phyloP scores from a whole-genome alignment of 1,140 invertebrate genomes.

The Euborellia annulipes region DNA sequence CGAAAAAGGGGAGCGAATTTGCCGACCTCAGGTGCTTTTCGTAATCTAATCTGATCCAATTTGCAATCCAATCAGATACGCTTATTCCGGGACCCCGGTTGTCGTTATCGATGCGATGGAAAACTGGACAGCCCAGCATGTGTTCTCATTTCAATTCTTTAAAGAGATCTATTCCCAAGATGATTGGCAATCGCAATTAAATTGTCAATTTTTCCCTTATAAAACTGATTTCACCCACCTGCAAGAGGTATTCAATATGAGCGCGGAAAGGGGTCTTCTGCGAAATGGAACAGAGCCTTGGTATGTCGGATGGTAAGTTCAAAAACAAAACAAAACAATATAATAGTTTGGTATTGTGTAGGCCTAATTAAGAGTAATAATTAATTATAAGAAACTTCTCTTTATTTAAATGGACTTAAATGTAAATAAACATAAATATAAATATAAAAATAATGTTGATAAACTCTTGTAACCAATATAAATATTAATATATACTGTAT shows the following conservation, averaged over 20 bases:
- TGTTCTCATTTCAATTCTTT: conserved; percentile 50
- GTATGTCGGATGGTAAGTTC: conserved; percentile 81
- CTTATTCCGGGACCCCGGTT: conserved; percentile 61
- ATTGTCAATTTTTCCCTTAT: conserved; percentile 86
- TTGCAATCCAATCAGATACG: conserved; percentile 34
- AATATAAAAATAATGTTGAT: too few species aligned
- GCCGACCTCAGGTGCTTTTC: too few species aligned
- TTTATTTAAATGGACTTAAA: too few species aligned
- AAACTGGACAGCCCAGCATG: conserved; percentile 57
- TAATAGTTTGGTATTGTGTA: too few species aligned
- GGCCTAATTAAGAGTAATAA: too few species aligned
- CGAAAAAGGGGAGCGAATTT: too few species aligned
- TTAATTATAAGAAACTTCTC: too few species aligned
- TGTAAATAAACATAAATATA: too few species aligned
- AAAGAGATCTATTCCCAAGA: conserved; percentile 33
- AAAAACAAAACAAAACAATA: too few species aligned
- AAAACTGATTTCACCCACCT: conserved; percentile 67
- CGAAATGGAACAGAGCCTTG: conserved; percentile 48
- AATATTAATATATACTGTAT: too few species aligned
- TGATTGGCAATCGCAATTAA: conserved; percentile 27
- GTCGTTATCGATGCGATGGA: conserved; percentile 64
- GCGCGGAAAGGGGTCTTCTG: conserved; percentile 42
- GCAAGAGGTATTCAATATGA: conserved; percentile 64
- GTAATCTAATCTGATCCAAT: too few species aligned
- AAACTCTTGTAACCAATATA: too few species aligned